These are phyloP conservation scores for Acrocera orbiculus DNA, from an alignment of 2,888 invertebrate genomes.

Conservation along the genomic window DNA sequence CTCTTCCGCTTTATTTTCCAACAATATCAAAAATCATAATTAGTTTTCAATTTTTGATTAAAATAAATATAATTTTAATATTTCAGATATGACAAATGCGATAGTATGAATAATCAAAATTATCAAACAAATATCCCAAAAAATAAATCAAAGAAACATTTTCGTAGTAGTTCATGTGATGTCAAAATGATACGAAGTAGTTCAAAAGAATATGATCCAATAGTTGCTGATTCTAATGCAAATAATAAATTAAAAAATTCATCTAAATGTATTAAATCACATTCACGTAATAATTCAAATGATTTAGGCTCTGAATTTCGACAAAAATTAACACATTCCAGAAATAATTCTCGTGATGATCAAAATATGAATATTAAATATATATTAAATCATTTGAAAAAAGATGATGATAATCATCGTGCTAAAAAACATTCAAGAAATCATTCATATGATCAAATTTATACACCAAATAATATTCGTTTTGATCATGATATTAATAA, in stretches of 20 bases:
- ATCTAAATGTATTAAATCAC: constrained; percentile 26
- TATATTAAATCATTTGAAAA: constrained; percentile 28
- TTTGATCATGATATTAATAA: constrained; percentile 27
- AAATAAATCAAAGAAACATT: constrained; percentile 29
- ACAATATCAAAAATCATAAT: no score
- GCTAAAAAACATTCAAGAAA: constrained; percentile 30
- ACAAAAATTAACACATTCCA: constrained; percentile 21
- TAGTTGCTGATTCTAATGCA: constrained; percentile 9
- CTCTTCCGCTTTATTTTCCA: no score
- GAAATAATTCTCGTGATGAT: constrained; percentile 26
- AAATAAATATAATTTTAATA: background rate
- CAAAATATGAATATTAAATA: constrained; percentile 24
- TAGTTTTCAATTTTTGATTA: no score
- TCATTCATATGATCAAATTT: constrained; percentile 32
- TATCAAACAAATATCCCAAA: constrained; percentile 19
- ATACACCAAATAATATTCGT: constrained; percentile 31
- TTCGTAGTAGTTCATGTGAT: constrained; percentile 31
- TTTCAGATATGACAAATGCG: constrained; percentile 26
- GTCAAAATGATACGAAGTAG: constrained; percentile 31
- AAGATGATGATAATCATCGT: constrained; percentile 14
- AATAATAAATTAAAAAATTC: constrained; percentile 14
- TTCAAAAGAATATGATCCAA: constrained; percentile 21
- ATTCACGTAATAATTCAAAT: constrained; percentile 31
- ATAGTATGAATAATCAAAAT: constrained; percentile 18
- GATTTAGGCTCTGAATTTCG: constrained; percentile 26